A percentile compares a stretch with the other conserved stretches of the same genome.
phyloP scores from a whole-genome alignment of 2,113 vertebrate genomes.

The Callopanchax toddi region DNA sequence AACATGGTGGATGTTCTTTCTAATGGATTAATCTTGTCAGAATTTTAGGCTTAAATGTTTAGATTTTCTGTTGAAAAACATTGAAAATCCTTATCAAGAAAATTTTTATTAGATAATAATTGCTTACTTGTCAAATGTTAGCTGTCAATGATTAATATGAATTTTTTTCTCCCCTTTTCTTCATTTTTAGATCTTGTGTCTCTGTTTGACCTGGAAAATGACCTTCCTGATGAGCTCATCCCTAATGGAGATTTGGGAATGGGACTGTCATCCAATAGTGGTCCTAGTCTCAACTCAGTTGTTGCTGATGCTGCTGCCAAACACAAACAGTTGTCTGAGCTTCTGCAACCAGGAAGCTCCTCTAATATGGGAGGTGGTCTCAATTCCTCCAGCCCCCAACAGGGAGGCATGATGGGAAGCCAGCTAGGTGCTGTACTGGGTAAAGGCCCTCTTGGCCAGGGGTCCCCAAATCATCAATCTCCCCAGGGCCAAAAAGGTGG shows the following conservation, averaged over 20 bases:
- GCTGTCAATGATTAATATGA: not conserved
- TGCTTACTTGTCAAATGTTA: too few relatives aligned
- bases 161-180: conserved; percentile 11
- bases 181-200: conserved; percentile 89
- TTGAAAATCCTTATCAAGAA: too few relatives aligned
- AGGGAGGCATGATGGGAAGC: conserved; percentile 82
- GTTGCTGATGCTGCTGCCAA: conserved; percentile 94
- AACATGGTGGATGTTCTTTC: too few relatives aligned
- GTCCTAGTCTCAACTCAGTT: conserved; percentile 80
- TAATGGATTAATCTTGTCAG: too few relatives aligned
- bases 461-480: conserved; percentile 85
- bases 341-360: conserved; percentile 89
- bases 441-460: conserved; percentile 88
- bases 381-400: conserved; percentile 85
- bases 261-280: conserved; percentile 79
- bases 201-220: conserved; percentile 96
- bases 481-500: conserved; percentile 91
- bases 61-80: too few relatives aligned
- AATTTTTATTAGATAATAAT: too few relatives aligned
- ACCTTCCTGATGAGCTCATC: conserved; percentile 98
- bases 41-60: too few relatives aligned
- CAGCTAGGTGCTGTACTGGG: conserved; percentile 87
- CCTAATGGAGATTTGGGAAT: conserved; percentile 90
- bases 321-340: conserved; percentile 96
- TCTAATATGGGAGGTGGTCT: conserved; percentile 84